phyloP scores from a whole-genome alignment of 2,888 invertebrate species.

The Meliscaeva auricollis region DNA sequence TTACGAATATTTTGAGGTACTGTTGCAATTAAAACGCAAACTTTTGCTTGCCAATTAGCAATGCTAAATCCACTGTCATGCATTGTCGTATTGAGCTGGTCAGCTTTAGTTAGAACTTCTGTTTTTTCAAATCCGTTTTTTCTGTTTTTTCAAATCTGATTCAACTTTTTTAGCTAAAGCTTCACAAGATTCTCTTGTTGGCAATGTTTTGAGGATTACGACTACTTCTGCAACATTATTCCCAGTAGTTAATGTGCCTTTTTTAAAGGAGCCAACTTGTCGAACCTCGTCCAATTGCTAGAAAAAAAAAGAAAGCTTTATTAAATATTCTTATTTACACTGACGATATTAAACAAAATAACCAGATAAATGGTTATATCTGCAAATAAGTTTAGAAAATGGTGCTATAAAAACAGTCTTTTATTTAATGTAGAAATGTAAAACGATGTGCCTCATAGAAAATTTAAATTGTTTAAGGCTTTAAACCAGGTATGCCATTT shows the following conservation, averaged over 20 bases:
- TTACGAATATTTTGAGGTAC: constrained; percentile 97
- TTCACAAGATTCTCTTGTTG: constrained; percentile 97
- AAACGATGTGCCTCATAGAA: too few species aligned
- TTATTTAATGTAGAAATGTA: too few species aligned
- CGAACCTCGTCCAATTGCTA: constrained; percentile 97
- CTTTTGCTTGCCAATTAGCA: constrained; percentile 92
- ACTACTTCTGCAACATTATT: constrained; percentile 98
- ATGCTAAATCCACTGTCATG: constrained; percentile 95
- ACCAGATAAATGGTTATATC: too few species aligned
- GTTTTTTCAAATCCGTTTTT: too few species aligned
- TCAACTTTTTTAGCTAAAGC: constrained; percentile 94
- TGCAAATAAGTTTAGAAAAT: too few species aligned
- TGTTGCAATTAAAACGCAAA: constrained; percentile 96
- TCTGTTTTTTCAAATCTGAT: constrained; percentile 94
- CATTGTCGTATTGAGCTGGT: constrained; percentile 84
- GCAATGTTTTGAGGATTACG: constrained; percentile 97
- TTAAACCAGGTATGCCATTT: too few species aligned
- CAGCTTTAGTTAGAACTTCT: constrained; percentile 87
- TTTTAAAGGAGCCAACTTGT: constrained; percentile 98
- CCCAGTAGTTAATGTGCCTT: constrained; percentile 98
- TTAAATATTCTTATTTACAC: too few species aligned
- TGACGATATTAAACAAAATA: too few species aligned
- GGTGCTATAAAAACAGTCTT: too few species aligned
- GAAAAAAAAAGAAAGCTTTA: constrained; percentile 67
- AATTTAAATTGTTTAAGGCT: too few species aligned